A percentile compares a stretch with the other conserved stretches of the same genome.
Evolutionary conservation across 2,797 vertebrate genomes (phyloP).

Genomic region (Threskiornis aethiopicus): DNA sequence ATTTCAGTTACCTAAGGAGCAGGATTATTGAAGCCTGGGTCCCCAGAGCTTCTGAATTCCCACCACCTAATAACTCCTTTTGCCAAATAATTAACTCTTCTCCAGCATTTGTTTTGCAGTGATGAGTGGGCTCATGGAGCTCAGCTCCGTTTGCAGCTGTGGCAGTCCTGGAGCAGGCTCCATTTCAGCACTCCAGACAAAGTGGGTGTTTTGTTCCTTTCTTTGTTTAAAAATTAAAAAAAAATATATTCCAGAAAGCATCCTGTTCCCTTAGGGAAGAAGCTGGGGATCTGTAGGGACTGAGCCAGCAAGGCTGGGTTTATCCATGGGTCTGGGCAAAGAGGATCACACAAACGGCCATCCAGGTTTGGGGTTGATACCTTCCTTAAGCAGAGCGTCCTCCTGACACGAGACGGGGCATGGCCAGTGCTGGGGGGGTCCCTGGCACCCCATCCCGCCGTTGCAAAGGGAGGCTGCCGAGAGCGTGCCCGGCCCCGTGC

Average conservation of each 20-base stretch:
- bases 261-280: background rate
- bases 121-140: background rate
- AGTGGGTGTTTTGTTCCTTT: background rate
- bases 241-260: background rate
- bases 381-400: background rate
- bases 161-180: background rate
- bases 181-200: background rate
- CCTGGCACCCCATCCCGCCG: background rate
- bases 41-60: background rate
- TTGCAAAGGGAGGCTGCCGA: background rate
- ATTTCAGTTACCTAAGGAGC: background rate
- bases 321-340: background rate
- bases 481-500: rapidly evolving
- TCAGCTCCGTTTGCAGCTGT: background rate
- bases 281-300: background rate
- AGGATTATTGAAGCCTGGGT: background rate
- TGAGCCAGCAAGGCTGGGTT: background rate
- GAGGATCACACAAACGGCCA: background rate
- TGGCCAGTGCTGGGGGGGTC: rapidly evolving
- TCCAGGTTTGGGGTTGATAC: background rate
- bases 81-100: background rate
- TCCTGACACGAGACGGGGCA: rapidly evolving
- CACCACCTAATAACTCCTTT: background rate
- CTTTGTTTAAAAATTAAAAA: background rate
- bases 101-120: background rate